phyloP scores from a whole-genome alignment of 2,113 vertebrate species.

The Oryctolagus cuniculus region mOryCun1.1 NC_091435.1:161529001-161529500 shows the following conservation, averaged over 20 bases:
- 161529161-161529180: not conserved
- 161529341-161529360: conserved; percentile 86
- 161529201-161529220: not conserved
- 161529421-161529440: conserved; percentile 88
- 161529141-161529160: not conserved
- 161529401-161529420: conserved; percentile 89
- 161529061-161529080: not conserved
- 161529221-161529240: not conserved
- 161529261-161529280: conserved; percentile 37
- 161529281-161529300: not conserved
- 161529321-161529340: conserved; percentile 79
- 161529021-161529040: not conserved
- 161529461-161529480: conserved; percentile 88
- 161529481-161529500: conserved; percentile 86
- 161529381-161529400: conserved; percentile 87
- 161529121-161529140: too few relatives aligned
- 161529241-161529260: not conserved
- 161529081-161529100: not conserved
- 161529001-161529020: not conserved
- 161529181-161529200: not conserved
- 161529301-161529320: conserved; percentile 60
- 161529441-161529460: conserved; percentile 86
- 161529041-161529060: not conserved
- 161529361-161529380: conserved; percentile 89
- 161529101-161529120: not conserved